Percentiles rank a stretch among this genome's conserved stretches.
Conservation (phyloP, 2,797 vertebrate genomes). For the Enteromius thamalakanensis region DNA sequence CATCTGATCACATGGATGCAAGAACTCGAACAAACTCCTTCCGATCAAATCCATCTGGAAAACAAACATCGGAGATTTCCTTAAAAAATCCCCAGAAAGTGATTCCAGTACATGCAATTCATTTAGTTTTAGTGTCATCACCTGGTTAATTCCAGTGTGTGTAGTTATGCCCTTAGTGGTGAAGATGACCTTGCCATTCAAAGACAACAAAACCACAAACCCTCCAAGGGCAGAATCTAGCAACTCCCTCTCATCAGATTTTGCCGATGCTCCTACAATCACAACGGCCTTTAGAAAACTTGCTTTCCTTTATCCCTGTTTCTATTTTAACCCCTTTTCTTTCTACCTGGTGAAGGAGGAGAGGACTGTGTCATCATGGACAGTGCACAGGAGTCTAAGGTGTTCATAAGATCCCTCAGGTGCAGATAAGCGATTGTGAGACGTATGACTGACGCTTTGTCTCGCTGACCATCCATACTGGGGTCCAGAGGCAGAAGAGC, state of each 20-base stretch:
- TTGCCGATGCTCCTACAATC: slow-evolving; percentile 38
- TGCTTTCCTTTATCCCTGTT: not conserved
- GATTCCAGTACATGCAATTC: not conserved
- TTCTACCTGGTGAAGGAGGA: slow-evolving; percentile 32
- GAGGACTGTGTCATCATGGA: not conserved
- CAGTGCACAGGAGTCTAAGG: not conserved
- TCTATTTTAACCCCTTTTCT: not conserved
- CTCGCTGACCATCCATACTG: slow-evolving; percentile 44
- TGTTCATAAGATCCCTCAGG: slow-evolving; percentile 55
- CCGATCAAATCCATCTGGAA: slow-evolving; percentile 67
- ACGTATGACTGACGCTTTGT: slow-evolving; percentile 66
- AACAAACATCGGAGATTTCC: not conserved
- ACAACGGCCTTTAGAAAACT: slow-evolving; percentile 1
- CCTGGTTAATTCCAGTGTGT: slow-evolving; percentile 67
- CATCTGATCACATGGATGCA: slow-evolving; percentile 65
- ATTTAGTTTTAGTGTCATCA: slow-evolving; percentile 28
- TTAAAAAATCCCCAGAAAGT: not conserved
- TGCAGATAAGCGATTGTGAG: slow-evolving; percentile 61
- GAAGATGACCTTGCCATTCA: slow-evolving; percentile 64
- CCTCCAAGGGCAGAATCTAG: slow-evolving; percentile 58
- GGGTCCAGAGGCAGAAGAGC: slow-evolving; percentile 56
- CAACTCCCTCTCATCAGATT: slow-evolving; percentile 46
- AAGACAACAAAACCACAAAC: slow-evolving; percentile 63
- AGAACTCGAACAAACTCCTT: slow-evolving; percentile 65
- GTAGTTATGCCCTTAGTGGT: slow-evolving; percentile 55